Evolutionary conservation across 1,140 invertebrate genomes (phyloP).

Genomic region (Gryon sp.): DNA sequence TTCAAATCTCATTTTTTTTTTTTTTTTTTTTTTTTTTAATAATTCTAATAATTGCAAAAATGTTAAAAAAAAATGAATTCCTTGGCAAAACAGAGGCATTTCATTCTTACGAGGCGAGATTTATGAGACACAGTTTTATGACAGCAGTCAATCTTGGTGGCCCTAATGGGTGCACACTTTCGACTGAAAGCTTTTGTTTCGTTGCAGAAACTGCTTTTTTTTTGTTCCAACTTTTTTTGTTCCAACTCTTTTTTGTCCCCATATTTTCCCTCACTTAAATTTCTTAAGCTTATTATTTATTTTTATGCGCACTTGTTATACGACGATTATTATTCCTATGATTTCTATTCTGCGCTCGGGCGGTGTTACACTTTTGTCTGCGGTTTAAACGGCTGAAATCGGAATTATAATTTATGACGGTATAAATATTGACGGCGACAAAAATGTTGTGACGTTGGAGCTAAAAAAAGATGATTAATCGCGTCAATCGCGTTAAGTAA

Average conservation of each 20-base stretch:
- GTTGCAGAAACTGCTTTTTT: no score
- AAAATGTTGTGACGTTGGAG: slow-evolving; percentile 14
- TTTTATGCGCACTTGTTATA: background rate
- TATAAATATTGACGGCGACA: slow-evolving; percentile 31
- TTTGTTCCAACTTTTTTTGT: no score
- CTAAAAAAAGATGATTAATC: slow-evolving; percentile 35
- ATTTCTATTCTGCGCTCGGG: slow-evolving; percentile 12
- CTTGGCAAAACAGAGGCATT: slow-evolving; percentile 31
- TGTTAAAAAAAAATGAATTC: slow-evolving; percentile 23
- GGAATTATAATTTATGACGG: slow-evolving; percentile 22
- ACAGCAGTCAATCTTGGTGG: slow-evolving; percentile 56
- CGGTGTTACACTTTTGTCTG: slow-evolving; percentile 33
- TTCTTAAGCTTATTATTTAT: slow-evolving; percentile 2
- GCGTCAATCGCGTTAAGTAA: slow-evolving; percentile 18
- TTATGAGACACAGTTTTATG: slow-evolving; percentile 57
- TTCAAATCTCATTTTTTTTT: no score
- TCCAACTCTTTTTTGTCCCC: background rate
- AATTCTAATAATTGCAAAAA: no score
- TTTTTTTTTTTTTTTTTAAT: no score
- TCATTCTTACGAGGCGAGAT: slow-evolving; percentile 55
- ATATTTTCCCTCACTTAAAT: background rate
- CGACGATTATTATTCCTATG: slow-evolving; percentile 3
- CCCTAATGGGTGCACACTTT: slow-evolving; percentile 44
- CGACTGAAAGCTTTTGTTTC: slow-evolving; percentile 28
- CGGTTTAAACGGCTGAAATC: slow-evolving; percentile 32